Percentiles rank a stretch among this genome's conserved stretches.
Conservation (phyloP, 2,888 invertebrate genomes). For the Hetaerina titia region DNA sequence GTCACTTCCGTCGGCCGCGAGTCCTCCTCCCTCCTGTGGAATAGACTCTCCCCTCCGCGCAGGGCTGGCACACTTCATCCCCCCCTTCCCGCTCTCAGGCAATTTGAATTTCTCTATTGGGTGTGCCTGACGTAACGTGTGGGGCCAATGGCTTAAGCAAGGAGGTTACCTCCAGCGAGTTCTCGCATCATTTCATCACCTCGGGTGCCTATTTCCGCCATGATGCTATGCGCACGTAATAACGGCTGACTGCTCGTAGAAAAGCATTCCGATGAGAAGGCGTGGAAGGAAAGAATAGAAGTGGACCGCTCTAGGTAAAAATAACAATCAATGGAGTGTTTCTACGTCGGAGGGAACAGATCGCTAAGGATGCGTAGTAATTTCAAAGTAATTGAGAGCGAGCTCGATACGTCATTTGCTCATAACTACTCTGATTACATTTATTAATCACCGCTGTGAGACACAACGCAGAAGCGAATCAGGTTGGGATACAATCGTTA, state of each 20-base stretch:
- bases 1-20: not conserved
- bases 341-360: not conserved
- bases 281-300: not conserved
- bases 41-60: not conserved
- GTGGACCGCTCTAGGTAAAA: not conserved
- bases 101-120: not conserved
- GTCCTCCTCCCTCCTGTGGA: not conserved
- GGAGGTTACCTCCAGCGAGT: not conserved
- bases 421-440: too few relatives aligned
- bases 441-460: too few relatives aligned
- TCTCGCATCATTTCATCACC: not conserved
- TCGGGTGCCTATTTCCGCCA: not conserved
- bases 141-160: not conserved
- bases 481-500: too few relatives aligned
- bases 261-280: not conserved
- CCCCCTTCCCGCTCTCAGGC: too few relatives aligned
- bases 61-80: too few relatives aligned
- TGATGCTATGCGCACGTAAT: not conserved
- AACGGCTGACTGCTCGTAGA: not conserved
- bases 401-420: too few relatives aligned
- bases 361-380: not conserved
- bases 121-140: not conserved
- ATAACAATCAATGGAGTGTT: not conserved
- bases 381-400: not conserved
- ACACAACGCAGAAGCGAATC: too few relatives aligned